Evolutionary conservation across 2,888 invertebrate genomes (phyloP), one percentile per base, ranked within the genome.

Genomic region (Drosophila fulvimacula): DNA sequence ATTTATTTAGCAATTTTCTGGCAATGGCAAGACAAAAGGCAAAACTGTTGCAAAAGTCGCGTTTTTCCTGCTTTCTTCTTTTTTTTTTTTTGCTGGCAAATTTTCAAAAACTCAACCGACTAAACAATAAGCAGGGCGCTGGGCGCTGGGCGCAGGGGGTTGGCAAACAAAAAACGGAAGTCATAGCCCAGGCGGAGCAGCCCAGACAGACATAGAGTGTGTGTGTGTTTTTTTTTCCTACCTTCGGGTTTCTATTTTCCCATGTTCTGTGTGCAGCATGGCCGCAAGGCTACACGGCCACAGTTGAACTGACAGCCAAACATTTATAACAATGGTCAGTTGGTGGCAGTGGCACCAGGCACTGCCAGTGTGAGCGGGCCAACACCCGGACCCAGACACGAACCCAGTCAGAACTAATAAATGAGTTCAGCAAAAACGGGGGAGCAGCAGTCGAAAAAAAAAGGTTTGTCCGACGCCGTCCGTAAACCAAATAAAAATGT

Each of bases 1-100:
- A 86, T 84, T 84, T 84, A 88, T 84, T 84, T 84, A 78, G 89
- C 84, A 86, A 88, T 84, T 84, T 84, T 68, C 75, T 62, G 69
- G 60, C 36, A 49, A 46, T 60, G 17, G 65, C 52, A 36, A 73
- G 76, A 83, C 61, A 71, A 69, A 69, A 52, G 61, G 64, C 76
- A 80, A 75, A 84, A 69, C 63, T 71, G 59, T 66, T 65, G 57
- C 65, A 73, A 81, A 73, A 69, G 41, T 55, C 57, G 30, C 41
- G n/a, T 5, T 41, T 17, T n/a, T n/a, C n/a, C n/a, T n/a, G n/a
- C n/a, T n/a, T n/a, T n/a, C n/a, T n/a, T n/a, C n/a, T 42, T 60
- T 32, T 36, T 48, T 30, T 42, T 17, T 1, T 17, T 36, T 57
- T 56, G 57, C 69, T 81, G 88, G 78, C 80, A 80, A 82, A 82